Evolutionary conservation across 2,888 invertebrate species (phyloP), one percentile per base, ranked within the genome.

Genomic region (Eristalinus aeneus): DNA sequence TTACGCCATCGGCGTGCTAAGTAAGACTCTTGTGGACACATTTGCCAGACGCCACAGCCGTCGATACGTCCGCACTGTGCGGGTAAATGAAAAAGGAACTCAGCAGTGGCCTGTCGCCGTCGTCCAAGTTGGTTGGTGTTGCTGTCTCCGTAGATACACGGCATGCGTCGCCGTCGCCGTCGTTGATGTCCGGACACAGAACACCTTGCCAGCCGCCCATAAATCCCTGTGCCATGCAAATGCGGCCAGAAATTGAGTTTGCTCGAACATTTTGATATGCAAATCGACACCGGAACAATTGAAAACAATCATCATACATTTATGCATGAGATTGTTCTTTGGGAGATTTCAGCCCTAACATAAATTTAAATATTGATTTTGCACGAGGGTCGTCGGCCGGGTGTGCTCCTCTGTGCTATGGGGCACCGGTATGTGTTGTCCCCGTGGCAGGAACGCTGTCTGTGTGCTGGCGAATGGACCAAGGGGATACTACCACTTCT

Each of bases 221-320:
- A 84, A 85, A 81, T 81, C 78, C 80, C 72, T 87, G 72, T 84
- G 67, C 80, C 71, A 65, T 74, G 76, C 79, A 69, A 65, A 73
- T 74, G 68, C 64, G 72, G 73, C 78, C 79, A 88, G 86, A 82
- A 88, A 79, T 88, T 88, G 87, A 87, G 88, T 88, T 86, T 86
- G 73, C 86, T 82, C 86, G 65, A 86, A 86, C 82, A 82, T 86
- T 88, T 89, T 89, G 88, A 89, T 89, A 89, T 89, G 89, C 88
- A 89, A 89, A 89, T 89, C 85, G 87, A 86, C 86, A 86, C 86
- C 88, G 83, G 85, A 85, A 88, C 88, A 89, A 89, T 89, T 89
- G 88, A 88, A 89, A 88, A 88, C 88, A 89, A 89, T 88, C 88
- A 88, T 87, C 87, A 89, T 88, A 88, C 88, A 89, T 89, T 88